Percentiles rank a stretch among this genome's conserved stretches.
Evolutionary conservation across 1,140 invertebrate genomes (phyloP).

Genomic region (Euwallacea similis): DNA sequence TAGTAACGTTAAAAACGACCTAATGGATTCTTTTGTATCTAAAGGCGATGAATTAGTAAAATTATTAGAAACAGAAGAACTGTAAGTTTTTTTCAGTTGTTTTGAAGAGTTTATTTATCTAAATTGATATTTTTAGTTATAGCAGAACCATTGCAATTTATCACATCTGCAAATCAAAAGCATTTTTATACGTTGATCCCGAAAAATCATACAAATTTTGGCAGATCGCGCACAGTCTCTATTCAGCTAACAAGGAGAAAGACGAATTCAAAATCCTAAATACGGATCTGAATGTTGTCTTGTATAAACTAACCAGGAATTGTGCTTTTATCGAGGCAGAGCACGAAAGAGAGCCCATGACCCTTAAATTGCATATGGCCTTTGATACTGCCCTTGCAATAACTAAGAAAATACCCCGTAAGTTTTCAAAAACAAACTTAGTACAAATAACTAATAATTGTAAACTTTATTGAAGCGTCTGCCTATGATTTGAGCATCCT

Average conservation of each 20-base stretch:
- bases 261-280: slow-evolving; percentile 14
- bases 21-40: not conserved
- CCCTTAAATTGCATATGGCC: slow-evolving; percentile 23
- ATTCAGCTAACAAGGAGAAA: not conserved
- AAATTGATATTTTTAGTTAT: slow-evolving; percentile 5
- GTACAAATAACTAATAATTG: not conserved
- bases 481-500: slow-evolving; percentile 26
- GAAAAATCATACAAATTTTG: slow-evolving; percentile 23
- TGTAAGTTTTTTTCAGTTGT: not conserved
- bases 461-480: not conserved
- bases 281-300: slow-evolving; percentile 18
- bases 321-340: slow-evolving; percentile 26
- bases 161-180: slow-evolving; percentile 33
- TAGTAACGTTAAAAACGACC: slow-evolving; percentile 2
- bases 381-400: slow-evolving; percentile 21
- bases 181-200: slow-evolving; percentile 22
- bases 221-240: slow-evolving; percentile 11
- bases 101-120: not conserved
- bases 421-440: not conserved
- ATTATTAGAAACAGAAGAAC: not conserved
- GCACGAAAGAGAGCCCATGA: slow-evolving; percentile 30
- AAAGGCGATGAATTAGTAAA: slow-evolving; percentile 5
- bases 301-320: slow-evolving; percentile 34
- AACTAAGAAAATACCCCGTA: slow-evolving; percentile 12
- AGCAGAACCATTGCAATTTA: slow-evolving; percentile 26